phyloP scores from a whole-genome alignment of 2,113 vertebrate species.

The Vimba vimba region DNA sequence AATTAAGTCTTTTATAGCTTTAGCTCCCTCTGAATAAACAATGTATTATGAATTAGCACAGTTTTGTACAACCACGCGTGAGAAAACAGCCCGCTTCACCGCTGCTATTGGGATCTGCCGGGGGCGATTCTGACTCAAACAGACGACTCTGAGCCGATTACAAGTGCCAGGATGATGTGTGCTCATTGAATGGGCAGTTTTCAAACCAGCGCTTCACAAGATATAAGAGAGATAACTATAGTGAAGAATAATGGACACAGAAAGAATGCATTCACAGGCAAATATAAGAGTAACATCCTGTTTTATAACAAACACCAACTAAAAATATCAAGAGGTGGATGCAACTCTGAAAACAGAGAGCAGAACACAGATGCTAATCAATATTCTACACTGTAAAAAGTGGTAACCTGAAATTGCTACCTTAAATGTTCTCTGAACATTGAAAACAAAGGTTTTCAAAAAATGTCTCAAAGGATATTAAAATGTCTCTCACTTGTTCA shows the following conservation, averaged over 20 bases:
- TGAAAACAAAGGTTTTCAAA: too few species aligned
- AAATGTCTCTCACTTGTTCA: background rate
- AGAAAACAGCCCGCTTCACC: slow-evolving; percentile 57
- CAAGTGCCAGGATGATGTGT: slow-evolving; percentile 29
- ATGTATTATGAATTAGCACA: slow-evolving; percentile 44
- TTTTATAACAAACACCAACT: background rate
- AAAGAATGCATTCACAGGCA: slow-evolving; percentile 8
- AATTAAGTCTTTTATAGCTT: slow-evolving; percentile 29
- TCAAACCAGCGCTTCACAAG: slow-evolving; percentile 6
- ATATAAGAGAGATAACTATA: background rate
- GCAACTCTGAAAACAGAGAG: background rate
- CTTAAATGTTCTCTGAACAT: too few species aligned
- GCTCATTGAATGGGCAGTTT: slow-evolving; percentile 23
- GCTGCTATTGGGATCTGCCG: slow-evolving; percentile 64
- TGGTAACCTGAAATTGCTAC: too few species aligned
- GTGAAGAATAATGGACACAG: slow-evolving; percentile 11
- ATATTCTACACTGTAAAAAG: background rate
- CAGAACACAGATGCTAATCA: background rate
- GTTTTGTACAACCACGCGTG: slow-evolving; percentile 65
- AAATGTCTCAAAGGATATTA: background rate
- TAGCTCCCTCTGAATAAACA: slow-evolving; percentile 59
- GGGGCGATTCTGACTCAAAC: slow-evolving; percentile 39
- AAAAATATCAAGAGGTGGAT: background rate
- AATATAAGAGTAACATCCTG: slow-evolving; percentile 9
- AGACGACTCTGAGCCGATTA: slow-evolving; percentile 27